Base-by-base conservation (phyloP, 1,140 invertebrate species). In the Trachymyrmex cornetzi region DNA sequence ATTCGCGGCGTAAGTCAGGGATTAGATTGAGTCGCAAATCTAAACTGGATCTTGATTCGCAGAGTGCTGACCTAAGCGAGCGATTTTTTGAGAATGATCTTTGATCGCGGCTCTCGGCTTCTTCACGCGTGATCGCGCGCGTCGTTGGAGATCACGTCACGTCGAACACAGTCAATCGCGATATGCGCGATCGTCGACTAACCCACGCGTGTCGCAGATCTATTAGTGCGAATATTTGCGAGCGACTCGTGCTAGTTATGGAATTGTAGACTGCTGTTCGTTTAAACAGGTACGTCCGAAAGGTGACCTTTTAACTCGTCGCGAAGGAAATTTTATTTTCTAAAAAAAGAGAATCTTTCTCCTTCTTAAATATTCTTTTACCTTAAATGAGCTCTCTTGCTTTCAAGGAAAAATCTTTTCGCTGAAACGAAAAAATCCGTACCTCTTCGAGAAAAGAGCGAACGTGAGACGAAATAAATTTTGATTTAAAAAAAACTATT, bases 101-200 rank as follows among this genome's bases (percentile, higher is more conserved):
- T 84, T 75, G 57, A 67, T 75, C 55, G 55, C 55, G 38, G 12
- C 44, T 67, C n/a, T 67, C 30, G 63, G 22, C n/a, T 84, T 19
- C 9, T 72, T 82, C 24, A 75, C 55, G 80, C 80, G 38, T 84
- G 80, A 84, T 84, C 38, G 63, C 27, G 48, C 53, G 27, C 24
- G 27, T 38, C 48, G 19, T 74, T 19, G 55, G 27, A 34, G 53
- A 84, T 74, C 69, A 75, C 66, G 59, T 66, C 38, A 48, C 11
- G n/a, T 66, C 27, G 80, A 48, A 61, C 38, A 50, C 80, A 44
- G 48, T 84, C 63, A 84, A 84, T 75, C 38, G 80, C 69, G 80
- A 84, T 75, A 48, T 74, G 80, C 69, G 55, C 69, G 22, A 75
- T 84, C 69, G n/a, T 50, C 67, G 6, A 59, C 34, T 12, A 59